Conservation (phyloP, 1,140 invertebrate genomes). For the Acromyrmex charruanus region DNA sequence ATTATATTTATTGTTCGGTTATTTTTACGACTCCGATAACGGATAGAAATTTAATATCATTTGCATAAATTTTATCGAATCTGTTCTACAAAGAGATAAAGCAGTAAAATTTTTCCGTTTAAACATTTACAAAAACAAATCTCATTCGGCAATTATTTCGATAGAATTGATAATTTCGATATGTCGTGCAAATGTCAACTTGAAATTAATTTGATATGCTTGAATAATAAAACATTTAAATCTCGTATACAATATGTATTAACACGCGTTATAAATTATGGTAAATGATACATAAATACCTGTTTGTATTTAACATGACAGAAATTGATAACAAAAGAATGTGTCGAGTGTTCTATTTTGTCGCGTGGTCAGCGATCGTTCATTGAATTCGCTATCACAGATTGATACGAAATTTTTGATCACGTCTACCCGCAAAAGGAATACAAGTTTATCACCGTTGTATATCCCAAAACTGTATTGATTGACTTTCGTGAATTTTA, state of each 20-base stretch:
- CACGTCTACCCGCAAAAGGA: conserved; percentile 9
- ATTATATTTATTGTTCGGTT: not conserved
- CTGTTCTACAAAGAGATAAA: not conserved
- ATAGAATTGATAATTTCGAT: not conserved
- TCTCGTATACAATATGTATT: conserved; percentile 13
- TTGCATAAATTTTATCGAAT: not conserved
- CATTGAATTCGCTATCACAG: conserved; percentile 7
- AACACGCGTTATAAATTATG: conserved; percentile 7
- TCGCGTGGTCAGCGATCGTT: not conserved
- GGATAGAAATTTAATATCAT: not conserved
- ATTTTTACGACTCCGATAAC: not conserved
- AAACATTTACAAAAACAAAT: not conserved
- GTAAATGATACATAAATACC: conserved; percentile 49
- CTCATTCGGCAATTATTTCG: not conserved
- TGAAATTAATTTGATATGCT: conserved; percentile 13
- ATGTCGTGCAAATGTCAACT: not conserved
- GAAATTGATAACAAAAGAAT: conserved; percentile 38
- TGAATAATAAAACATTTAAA: not conserved
- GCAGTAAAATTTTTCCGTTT: not conserved
- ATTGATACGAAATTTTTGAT: conserved; percentile 43
- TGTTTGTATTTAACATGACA: conserved; percentile 21
- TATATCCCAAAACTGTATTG: not conserved
- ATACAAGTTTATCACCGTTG: conserved; percentile 20
- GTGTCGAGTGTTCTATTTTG: conserved; percentile 9
- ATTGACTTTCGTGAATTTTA: conserved; percentile 20